Base-by-base conservation (phyloP, 2,113 vertebrate species). In the Galemys pyrenaicus region DNA sequence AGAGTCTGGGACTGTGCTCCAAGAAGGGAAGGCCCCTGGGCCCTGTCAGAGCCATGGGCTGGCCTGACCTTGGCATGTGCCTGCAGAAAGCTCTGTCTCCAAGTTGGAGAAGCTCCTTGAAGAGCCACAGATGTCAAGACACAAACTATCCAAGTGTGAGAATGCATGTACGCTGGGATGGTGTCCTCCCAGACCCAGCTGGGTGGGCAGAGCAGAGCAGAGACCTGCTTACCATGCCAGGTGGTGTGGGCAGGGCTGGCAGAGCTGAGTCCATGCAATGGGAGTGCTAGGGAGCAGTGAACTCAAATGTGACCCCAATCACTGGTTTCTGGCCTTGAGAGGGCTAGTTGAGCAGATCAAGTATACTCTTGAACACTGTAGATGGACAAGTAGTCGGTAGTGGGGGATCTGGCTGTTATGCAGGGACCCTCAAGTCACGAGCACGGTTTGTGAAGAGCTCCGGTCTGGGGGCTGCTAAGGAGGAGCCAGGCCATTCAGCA, bases 161-260 rank as follows among this genome's bases (percentile, higher is more conserved):
- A 56, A 22, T 56, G 20, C 20, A 22, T 56, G 30, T 26, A 13
- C 2, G 0, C 0, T 19, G 51, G 56, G 37, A 9, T n/a, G 6
- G 32, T 11, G 37, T 41, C 64, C 19, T 28, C 64, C 16, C 62
- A 24, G 32, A 8, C 6, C 9, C 5, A 68, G 49, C 12, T 3
- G 0, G 12, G 64, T 4, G 0, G 35, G 20, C 7, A 24, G 54
- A 22, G 30, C n/a, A 13, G 32, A 35, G 30, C 7, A 20, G n/a
- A 32, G 74, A 9, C 19, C 15, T 37, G 3, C 46, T n/a, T 3
- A 19, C 58, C 41, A 41, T 1, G 4, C 12, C 3, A 49, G n/a
- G n/a, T 32, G 39, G 12, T 5, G 17, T n/a, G 35, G 3, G 56
- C 24, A 35, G 35, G 70, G 17, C 49, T 49, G 32, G 44, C 5